These are phyloP conservation scores for Struthidea cinerea DNA, from an alignment of 2,113 vertebrate species.

Conservation along the genomic window DNA sequence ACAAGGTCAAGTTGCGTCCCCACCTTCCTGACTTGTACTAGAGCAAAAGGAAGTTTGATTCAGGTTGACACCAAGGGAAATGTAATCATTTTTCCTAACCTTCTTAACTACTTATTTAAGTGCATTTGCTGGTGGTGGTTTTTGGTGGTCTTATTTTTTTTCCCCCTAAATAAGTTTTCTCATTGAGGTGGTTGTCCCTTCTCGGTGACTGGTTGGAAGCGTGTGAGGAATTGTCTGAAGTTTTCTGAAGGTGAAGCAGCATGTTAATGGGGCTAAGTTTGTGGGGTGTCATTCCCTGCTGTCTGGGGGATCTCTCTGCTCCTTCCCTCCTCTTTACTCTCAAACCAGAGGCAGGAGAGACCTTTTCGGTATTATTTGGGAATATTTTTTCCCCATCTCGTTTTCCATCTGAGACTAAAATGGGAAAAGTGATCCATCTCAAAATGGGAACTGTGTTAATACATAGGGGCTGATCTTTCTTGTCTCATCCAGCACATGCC, in stretches of 20 bases:
- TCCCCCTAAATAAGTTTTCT: not conserved
- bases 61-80: not conserved
- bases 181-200: not conserved
- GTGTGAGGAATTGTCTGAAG: not conserved
- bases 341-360: not conserved
- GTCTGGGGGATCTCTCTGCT: not conserved
- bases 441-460: not conserved
- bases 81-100: not conserved
- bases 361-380: not conserved
- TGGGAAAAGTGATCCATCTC: not conserved
- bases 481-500: not conserved
- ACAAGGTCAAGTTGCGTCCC: not conserved
- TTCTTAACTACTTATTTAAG: not conserved
- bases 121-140: not conserved
- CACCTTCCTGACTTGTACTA: not conserved
- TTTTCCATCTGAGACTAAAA: not conserved
- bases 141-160: not conserved
- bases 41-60: not conserved
- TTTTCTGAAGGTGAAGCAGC: not conserved
- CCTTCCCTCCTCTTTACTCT: not conserved
- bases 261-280: not conserved
- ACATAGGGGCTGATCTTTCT: not conserved
- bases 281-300: not conserved
- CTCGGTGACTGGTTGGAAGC: not conserved
- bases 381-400: not conserved